These are phyloP conservation scores for Sarcophaga rosellei DNA, from an alignment of 2,888 invertebrate species.

Conservation along the genomic window DNA sequence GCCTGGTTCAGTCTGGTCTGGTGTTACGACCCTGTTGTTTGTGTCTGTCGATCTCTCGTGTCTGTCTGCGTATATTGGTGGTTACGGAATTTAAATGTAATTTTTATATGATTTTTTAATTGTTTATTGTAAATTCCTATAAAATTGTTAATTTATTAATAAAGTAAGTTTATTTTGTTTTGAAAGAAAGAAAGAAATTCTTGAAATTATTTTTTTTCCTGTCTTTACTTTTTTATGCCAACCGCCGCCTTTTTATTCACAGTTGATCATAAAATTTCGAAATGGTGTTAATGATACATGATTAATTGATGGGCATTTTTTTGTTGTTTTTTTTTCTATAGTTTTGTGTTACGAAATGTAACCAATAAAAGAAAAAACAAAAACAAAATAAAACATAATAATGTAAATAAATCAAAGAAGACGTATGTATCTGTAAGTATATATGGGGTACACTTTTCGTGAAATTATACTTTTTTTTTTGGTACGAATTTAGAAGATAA, in stretches of 20 bases:
- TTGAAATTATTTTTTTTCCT: not conserved
- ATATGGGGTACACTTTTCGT: too few relatives aligned
- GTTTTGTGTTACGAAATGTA: not conserved
- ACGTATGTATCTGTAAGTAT: too few relatives aligned
- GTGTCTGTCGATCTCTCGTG: too few relatives aligned
- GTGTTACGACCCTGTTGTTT: too few relatives aligned
- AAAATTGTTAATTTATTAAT: conserved; percentile 1
- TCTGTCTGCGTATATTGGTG: too few relatives aligned
- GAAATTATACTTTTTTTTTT: too few relatives aligned
- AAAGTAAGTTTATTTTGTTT: not conserved
- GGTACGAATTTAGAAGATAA: too few relatives aligned
- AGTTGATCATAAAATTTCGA: not conserved
- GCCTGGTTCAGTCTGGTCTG: not conserved
- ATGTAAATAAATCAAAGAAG: not conserved
- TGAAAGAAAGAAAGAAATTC: not conserved
- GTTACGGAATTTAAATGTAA: too few relatives aligned
- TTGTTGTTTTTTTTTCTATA: not conserved
- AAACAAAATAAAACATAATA: not conserved
- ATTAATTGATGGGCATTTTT: not conserved
- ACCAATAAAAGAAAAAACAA: not conserved
- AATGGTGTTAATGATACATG: not conserved
- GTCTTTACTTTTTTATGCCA: not conserved
- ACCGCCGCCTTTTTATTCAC: not conserved
- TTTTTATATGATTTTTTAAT: not conserved
- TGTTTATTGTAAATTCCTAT: not conserved